Evolutionary conservation across 1,140 invertebrate species (phyloP), one percentile per base, ranked within the genome.

Genomic region (silkworm (Bombyx mori)): DNA sequence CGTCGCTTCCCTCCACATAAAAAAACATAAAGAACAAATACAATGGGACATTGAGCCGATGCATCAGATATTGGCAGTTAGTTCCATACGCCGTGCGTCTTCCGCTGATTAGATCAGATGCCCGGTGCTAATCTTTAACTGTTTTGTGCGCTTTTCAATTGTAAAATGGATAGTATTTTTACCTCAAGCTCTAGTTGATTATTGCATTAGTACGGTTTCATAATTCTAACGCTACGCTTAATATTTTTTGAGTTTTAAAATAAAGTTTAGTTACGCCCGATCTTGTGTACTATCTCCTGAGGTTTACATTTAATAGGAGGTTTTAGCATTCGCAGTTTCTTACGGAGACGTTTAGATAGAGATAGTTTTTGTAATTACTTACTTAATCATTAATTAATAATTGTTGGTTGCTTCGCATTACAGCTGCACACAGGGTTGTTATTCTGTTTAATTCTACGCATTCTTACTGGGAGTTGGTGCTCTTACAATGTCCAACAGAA

Each of bases 31-130:
- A 86, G 76, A 80, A 77, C 76, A 82, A 79, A 83, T 72, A 85
- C 79, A 82, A 80, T 81, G 77, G 78, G 60, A 71, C 61, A 62
- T 53, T 57, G 63, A 61, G 69, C 42, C 65, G 69, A 74, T 79
- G 75, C 78, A 86, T 79, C 74, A 77, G 80, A 83, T 86, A 86
- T 86, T 82, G 80, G 76, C 79, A 79, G 75, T 82, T 82, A 81
- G 73, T 63, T 66, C 58, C 76, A 77, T 77, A 72, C 67, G 68
- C 65, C 63, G 68, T 77, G 65, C 73, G 66, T 73, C 77, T 75
- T 73, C 52, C 52, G 54, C 64, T 74, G 77, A 82, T 82, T 82
- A 78, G 61, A 73, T 79, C 71, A 60, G 61, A 65, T 60, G 55
- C 42, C n/a, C 53, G 12, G 43, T 35, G 45, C 44, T 54, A 54